A percentile compares a stretch with the other conserved stretches of the same genome.
Evolutionary conservation across 2,797 vertebrate species (phyloP).

Genomic region (Serranus cabrilla): DNA sequence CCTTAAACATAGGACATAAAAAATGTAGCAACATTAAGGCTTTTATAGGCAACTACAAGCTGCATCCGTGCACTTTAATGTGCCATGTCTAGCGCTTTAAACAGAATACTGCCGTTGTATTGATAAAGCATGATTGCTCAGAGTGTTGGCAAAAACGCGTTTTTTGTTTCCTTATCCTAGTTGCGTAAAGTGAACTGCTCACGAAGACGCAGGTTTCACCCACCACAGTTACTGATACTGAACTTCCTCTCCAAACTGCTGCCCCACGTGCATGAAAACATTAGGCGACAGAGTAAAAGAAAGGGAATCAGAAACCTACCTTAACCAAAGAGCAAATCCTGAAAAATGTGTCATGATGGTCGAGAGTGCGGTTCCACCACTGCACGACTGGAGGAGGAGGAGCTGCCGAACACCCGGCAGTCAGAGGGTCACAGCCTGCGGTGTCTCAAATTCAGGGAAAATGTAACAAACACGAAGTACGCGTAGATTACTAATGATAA

Average conservation of each 20-base stretch:
- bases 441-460: background rate
- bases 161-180: constrained; percentile 55
- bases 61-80: background rate
- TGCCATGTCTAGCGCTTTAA: background rate
- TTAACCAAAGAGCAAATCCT: constrained; percentile 41
- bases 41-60: background rate
- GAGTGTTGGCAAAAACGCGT: background rate
- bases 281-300: background rate
- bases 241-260: background rate
- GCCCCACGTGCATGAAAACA: background rate
- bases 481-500: background rate
- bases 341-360: constrained; percentile 54
- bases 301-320: constrained; percentile 60
- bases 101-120: too few relatives aligned
- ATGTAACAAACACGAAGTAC: background rate
- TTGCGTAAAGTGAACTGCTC: constrained; percentile 23
- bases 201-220: background rate
- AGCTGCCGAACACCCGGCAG: constrained; percentile 37
- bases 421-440: background rate
- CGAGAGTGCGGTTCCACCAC: constrained; percentile 11
- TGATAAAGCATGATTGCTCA: background rate
- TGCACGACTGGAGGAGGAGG: constrained; percentile 57
- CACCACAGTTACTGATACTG: background rate
- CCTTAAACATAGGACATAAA: background rate
- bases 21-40: background rate